phyloP scores from a whole-genome alignment of 2,888 invertebrate species.

The Apodemia mormo region DNA sequence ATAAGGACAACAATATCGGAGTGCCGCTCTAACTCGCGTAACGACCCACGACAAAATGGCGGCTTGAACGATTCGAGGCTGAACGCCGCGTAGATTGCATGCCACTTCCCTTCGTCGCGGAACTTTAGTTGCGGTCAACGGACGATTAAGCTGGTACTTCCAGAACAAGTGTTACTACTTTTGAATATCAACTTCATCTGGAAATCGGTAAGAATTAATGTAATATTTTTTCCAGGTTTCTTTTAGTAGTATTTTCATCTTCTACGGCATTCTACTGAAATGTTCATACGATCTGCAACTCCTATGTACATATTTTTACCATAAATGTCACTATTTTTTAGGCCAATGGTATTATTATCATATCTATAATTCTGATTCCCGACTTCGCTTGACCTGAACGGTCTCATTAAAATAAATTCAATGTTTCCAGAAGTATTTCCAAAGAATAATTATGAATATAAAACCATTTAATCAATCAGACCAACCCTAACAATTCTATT shows the following conservation, averaged over 20 bases:
- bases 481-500: background rate
- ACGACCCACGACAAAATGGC: constrained; percentile 64
- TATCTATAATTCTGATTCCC: background rate
- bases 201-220: constrained; percentile 33
- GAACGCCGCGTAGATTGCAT: constrained; percentile 45
- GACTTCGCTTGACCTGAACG: background rate
- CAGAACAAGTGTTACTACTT: constrained; percentile 23
- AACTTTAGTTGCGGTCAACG: constrained; percentile 44
- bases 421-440: too few relatives aligned
- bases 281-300: background rate
- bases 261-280: background rate
- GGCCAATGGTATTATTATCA: background rate
- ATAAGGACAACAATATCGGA: constrained; percentile 34
- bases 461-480: background rate
- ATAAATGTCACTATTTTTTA: background rate
- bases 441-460: too few relatives aligned
- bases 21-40: constrained; percentile 57
- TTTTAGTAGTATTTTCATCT: background rate
- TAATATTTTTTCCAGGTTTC: constrained; percentile 18
- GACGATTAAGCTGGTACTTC: constrained; percentile 36
- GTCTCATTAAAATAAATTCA: background rate
- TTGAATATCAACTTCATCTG: constrained; percentile 15
- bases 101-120: constrained; percentile 47
- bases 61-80: constrained; percentile 41
- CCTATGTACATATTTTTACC: background rate